Evolutionary conservation across 2,888 invertebrate species (phyloP).

Genomic region (Cancer borealis): DNA sequence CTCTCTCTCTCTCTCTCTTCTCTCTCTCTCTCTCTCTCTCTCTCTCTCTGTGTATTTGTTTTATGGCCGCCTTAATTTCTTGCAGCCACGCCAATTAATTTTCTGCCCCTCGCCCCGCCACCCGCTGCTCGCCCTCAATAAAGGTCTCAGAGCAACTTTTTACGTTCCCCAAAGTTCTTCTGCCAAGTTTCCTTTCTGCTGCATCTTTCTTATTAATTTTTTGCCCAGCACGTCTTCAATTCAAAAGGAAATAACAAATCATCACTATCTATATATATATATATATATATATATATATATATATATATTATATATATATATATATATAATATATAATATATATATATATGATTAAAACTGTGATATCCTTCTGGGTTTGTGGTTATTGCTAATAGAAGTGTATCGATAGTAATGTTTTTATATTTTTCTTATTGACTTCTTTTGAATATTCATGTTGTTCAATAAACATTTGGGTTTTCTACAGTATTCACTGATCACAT

Average conservation of each 20-base stretch:
- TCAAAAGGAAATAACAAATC: background rate
- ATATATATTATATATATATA: too few species aligned
- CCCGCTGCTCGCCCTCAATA: background rate
- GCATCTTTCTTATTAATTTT: background rate
- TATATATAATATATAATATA: too few species aligned
- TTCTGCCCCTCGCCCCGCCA: constrained; percentile 1
- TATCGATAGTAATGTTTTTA: background rate
- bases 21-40: constrained; percentile 36
- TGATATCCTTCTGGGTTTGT: background rate
- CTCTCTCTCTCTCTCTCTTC: too few species aligned
- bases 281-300: too few species aligned
- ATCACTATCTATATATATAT: background rate
- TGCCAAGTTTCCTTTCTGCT: background rate
- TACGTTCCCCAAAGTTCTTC: background rate
- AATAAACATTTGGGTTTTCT: too few species aligned
- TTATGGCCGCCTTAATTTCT: background rate
- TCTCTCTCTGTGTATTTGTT: constrained; percentile 4
- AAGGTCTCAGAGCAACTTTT: background rate
- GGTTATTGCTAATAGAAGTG: background rate
- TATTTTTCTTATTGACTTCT: too few species aligned
- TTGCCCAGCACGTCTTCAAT: background rate
- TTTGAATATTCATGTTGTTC: too few species aligned
- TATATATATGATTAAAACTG: background rate
- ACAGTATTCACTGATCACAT: too few species aligned
- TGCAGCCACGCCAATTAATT: background rate